phyloP scores from a whole-genome alignment of 2,113 vertebrate species.

The Thalassarche chlororhynchos region DNA sequence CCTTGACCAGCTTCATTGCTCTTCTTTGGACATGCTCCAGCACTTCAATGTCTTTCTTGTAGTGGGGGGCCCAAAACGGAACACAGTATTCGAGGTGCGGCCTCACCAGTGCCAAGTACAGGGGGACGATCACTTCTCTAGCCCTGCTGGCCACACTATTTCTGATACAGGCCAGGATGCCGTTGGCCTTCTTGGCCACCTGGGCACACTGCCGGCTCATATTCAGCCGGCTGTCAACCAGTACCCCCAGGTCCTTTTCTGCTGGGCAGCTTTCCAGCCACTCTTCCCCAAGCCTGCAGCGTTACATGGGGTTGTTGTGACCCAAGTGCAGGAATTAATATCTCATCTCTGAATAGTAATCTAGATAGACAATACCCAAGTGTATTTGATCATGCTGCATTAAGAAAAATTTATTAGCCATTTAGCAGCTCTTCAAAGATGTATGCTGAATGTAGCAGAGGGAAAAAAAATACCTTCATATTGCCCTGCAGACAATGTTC shows the following conservation, averaged over 20 bases:
- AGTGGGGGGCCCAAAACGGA: neutral
- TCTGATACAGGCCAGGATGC: neutral
- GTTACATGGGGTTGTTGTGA: neutral
- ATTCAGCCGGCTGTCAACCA: neutral
- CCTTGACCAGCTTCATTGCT: too few species aligned
- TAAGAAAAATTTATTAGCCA: neutral
- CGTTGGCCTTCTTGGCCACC: neutral
- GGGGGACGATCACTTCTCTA: neutral
- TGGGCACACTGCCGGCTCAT: neutral
- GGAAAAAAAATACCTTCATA: conserved; percentile 76
- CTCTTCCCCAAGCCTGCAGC: neutral
- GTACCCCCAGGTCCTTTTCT: neutral
- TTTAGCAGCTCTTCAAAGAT: neutral
- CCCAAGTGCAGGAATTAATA: neutral
- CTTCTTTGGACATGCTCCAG: too few species aligned
- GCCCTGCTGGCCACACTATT: neutral
- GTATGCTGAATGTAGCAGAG: neutral
- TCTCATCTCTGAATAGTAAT: neutral
- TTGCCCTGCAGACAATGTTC: conserved; percentile 85
- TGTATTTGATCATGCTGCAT: neutral
- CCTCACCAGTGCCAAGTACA: neutral
- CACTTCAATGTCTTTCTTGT: neutral
- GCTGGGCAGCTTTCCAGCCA: neutral
- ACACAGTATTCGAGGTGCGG: fast-evolving
- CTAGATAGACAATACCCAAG: neutral